These are phyloP conservation scores for Zaprionus lineosus DNA, from an alignment of 2,888 invertebrate species.

Conservation along the genomic window DNA sequence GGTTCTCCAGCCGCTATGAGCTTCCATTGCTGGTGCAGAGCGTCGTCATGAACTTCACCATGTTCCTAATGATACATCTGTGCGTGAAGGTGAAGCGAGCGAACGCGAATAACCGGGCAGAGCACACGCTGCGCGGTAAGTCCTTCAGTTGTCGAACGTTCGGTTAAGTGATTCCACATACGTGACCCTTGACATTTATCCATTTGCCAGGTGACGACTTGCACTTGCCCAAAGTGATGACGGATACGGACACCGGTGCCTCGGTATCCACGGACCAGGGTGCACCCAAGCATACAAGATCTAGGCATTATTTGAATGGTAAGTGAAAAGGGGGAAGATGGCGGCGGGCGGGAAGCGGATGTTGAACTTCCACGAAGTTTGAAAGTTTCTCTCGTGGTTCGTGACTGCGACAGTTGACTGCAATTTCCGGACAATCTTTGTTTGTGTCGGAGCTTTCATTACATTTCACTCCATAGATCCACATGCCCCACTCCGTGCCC, in stretches of 20 bases:
- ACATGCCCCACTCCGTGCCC: background rate
- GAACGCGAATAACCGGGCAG: slow-evolving; percentile 84
- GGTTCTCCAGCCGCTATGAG: slow-evolving; percentile 99
- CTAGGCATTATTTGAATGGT: slow-evolving; percentile 83
- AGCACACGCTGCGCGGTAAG: slow-evolving; percentile 93
- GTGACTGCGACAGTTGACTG: slow-evolving; percentile 40
- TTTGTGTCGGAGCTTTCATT: slow-evolving; percentile 8
- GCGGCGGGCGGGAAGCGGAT: too few relatives aligned
- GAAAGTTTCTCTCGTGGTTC: slow-evolving; percentile 17
- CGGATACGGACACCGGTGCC: slow-evolving; percentile 79
- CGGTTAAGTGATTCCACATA: slow-evolving; percentile 76
- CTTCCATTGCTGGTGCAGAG: slow-evolving; percentile 97
- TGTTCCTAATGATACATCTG: slow-evolving; percentile 97
- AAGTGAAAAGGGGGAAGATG: too few relatives aligned
- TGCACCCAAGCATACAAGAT: slow-evolving; percentile 79
- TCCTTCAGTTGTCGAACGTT: slow-evolving; percentile 13
- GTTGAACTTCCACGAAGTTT: too few relatives aligned
- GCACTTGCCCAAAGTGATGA: slow-evolving; percentile 81
- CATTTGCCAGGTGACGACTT: slow-evolving; percentile 77
- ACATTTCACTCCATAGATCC: too few relatives aligned
- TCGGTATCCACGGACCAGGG: slow-evolving; percentile 78
- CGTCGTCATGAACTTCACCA: slow-evolving; percentile 97
- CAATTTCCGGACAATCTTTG: slow-evolving; percentile 39
- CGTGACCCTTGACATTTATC: background rate
- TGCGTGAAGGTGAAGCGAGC: slow-evolving; percentile 94